Base-by-base conservation (phyloP, 2,797 vertebrate genomes). In the Dicrostonyx torquatus region DNA sequence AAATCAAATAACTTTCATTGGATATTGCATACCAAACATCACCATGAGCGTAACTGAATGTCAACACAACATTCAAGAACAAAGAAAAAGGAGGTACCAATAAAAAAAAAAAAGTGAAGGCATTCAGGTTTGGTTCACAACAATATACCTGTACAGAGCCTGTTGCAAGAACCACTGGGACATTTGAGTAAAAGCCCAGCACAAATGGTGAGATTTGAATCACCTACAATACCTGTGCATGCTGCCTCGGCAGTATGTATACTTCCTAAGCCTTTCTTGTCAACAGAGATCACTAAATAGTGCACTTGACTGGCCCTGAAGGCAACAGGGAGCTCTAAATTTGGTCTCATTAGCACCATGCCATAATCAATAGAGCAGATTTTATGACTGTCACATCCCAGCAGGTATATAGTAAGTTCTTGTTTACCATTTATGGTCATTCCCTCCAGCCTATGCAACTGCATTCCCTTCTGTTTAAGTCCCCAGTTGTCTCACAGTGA, bases 321-420 rank as follows among this genome's bases (percentile, higher is more conserved):
- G 79, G 88, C 85, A 5, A 85, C 0, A 11, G 77, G 68, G 60
- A 94, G 22, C 13, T 34, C 37, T 68, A 64, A 73, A 29, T 34
- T 83, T 85, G 53, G 60, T 37, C 80, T 93, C 76, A 85, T 96
- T 95, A 95, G 48, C 87, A 87, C 90, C 77, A 55, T 37, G 53
- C 84, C 89, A 91, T 68, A 94, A 94, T 64, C 72, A 93, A 91
- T 29, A 89, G 83, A 94, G 87, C n/a, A 84, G 76, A 89, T 82
- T 94, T 93, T 66, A 72, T 77, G 89, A 85, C 60, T 90, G 87
- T 78, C 20, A 64, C 77, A 55, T 93, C 87, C 50, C 84, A 94
- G 89, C 45, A 94, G 43, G 55, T 80, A 58, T 40, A 62, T 87
- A 90, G n/a, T 79, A 94, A 64, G 34, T 60, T 85, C 68, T 89